phyloP scores from a whole-genome alignment of 2,113 vertebrate species.

The Gulo gulo region DNA sequence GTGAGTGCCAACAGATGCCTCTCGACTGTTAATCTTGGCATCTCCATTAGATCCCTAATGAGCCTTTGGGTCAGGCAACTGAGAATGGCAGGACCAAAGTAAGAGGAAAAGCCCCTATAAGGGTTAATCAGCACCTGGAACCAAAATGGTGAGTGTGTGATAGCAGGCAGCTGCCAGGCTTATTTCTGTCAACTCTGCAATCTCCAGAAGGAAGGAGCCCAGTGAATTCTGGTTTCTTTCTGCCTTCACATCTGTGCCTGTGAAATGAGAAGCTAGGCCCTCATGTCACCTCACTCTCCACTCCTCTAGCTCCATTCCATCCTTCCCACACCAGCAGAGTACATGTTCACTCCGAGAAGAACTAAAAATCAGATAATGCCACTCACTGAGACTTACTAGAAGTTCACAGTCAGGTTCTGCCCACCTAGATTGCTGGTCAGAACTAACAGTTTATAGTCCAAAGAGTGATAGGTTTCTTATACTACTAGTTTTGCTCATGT shows the following conservation, averaged over 20 bases:
- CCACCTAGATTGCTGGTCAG: not conserved
- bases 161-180: not conserved
- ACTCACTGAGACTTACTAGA: not conserved
- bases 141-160: not conserved
- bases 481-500: not conserved
- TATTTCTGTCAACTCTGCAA: not conserved
- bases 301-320: not conserved
- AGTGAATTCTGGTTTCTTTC: not conserved
- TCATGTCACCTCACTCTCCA: not conserved
- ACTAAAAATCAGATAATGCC: not conserved
- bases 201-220: not conserved
- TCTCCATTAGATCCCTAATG: conserved; percentile 5
- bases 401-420: not conserved
- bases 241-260: not conserved
- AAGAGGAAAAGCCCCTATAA: not conserved
- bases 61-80: not conserved
- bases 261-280: not conserved
- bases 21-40: fast-evolving
- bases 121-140: not conserved
- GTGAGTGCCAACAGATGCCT: not conserved
- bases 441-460: not conserved
- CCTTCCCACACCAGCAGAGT: not conserved
- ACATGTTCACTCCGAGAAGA: not conserved
- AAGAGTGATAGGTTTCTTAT: not conserved
- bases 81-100: not conserved